Percentiles rank a stretch among this genome's conserved stretches.
phyloP scores from a whole-genome alignment of 1,140 invertebrate genomes.

The Tetraneura akinire region DNA sequence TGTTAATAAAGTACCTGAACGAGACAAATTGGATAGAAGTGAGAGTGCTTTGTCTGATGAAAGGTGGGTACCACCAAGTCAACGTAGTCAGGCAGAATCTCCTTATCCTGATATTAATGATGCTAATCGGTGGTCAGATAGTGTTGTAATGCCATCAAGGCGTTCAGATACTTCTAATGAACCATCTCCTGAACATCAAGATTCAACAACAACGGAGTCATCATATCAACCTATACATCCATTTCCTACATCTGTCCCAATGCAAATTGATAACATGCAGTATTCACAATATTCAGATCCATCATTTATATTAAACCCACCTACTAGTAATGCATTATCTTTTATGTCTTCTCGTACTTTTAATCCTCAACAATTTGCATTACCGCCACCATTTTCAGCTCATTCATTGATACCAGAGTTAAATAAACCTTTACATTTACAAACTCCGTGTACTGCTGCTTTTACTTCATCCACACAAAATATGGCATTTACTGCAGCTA shows the following conservation, averaged over 20 bases:
- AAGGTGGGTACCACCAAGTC: constrained; percentile 68
- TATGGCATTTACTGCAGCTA: constrained; percentile 74
- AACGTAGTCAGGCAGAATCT: constrained; percentile 59
- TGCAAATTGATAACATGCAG: constrained; percentile 35
- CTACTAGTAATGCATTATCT: constrained; percentile 61
- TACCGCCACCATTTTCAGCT: constrained; percentile 35
- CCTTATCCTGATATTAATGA: constrained; percentile 67
- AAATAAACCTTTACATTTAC: constrained; percentile 57
- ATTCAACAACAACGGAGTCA: constrained; percentile 55
- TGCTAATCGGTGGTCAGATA: constrained; percentile 70
- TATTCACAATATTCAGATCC: constrained; percentile 44
- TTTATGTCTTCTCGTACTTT: constrained; percentile 60
- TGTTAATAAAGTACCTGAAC: constrained; percentile 54
- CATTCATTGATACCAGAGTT: constrained; percentile 58
- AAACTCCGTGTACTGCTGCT: constrained; percentile 68
- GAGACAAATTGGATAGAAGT: constrained; percentile 60
- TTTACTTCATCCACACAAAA: constrained; percentile 78
- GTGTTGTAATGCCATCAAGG: constrained; percentile 66
- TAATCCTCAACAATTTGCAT: constrained; percentile 46
- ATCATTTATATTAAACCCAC: constrained; percentile 51
- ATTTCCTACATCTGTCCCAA: constrained; percentile 40
- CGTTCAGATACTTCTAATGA: constrained; percentile 54
- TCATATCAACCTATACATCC: constrained; percentile 18
- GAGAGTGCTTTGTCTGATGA: constrained; percentile 65
- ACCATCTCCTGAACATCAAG: constrained; percentile 39